Percentiles rank a stretch among this genome's conserved stretches.
These are phyloP conservation scores for Eulemur macaco DNA, from an alignment of 2,113 vertebrate species.

Conservation along the genomic window DNA sequence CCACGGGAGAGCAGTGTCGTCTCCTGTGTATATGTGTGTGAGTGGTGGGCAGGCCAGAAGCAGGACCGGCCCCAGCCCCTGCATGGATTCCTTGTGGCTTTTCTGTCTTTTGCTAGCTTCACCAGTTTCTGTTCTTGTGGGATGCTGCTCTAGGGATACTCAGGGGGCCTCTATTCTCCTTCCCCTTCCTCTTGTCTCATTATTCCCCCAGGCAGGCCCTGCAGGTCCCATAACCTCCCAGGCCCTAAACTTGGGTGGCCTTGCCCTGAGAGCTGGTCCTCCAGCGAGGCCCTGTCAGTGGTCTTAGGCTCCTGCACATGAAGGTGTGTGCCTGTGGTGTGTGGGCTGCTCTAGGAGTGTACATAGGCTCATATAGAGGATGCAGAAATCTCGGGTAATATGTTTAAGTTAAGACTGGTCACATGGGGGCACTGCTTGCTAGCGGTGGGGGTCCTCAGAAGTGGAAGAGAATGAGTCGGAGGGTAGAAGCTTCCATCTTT, in stretches of 20 bases:
- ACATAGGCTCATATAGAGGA: slow-evolving; percentile 12
- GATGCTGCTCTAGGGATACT: slow-evolving; percentile 70
- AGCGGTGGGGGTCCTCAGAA: slow-evolving; percentile 47
- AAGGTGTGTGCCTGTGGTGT: slow-evolving; percentile 49
- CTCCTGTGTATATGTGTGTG: slow-evolving; percentile 74
- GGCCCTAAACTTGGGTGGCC: slow-evolving; percentile 67
- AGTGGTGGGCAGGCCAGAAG: slow-evolving; percentile 73
- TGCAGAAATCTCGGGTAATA: slow-evolving; percentile 43
- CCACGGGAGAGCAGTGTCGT: slow-evolving; percentile 65
- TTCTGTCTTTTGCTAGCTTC: slow-evolving; percentile 73
- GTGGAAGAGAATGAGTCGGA: slow-evolving; percentile 31
- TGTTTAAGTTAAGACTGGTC: slow-evolving; percentile 54
- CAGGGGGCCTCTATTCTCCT: slow-evolving; percentile 72
- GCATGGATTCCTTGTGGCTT: slow-evolving; percentile 82
- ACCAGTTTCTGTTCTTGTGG: slow-evolving; percentile 73
- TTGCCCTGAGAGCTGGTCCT: slow-evolving; percentile 78
- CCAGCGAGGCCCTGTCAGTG: slow-evolving; percentile 75
- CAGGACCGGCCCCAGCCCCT: slow-evolving; percentile 76
- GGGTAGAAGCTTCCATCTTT: slow-evolving; percentile 44
- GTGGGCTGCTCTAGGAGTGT: slow-evolving; percentile 41
- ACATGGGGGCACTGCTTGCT: slow-evolving; percentile 15
- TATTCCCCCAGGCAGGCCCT: slow-evolving; percentile 62
- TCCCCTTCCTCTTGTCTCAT: slow-evolving; percentile 36
- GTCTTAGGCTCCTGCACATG: slow-evolving; percentile 64
- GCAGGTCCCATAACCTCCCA: slow-evolving; percentile 53